These are phyloP conservation scores for Corydoras maculifer DNA, from an alignment of 2,113 vertebrate genomes.

Conservation along the genomic window DNA sequence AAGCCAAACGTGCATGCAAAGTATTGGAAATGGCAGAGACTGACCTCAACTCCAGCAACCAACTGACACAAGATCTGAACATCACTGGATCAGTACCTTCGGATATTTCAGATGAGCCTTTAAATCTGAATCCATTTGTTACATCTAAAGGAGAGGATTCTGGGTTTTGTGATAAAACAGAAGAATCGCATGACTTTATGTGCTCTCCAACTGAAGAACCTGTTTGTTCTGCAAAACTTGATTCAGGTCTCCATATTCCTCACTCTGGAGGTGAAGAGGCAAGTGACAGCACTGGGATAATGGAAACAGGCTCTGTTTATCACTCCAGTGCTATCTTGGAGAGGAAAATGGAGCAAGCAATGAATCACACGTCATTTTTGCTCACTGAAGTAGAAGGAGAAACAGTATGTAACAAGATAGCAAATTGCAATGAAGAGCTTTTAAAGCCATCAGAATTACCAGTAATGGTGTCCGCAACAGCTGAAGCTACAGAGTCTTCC, in stretches of 20 bases:
- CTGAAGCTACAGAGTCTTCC: not conserved
- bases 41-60: conserved; percentile 29
- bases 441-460: not conserved
- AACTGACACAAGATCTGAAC: conserved; percentile 41
- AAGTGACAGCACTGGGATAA: not conserved
- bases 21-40: conserved; percentile 18
- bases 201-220: not conserved
- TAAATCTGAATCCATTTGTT: conserved; percentile 25
- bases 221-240: not conserved
- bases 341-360: not conserved
- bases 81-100: conserved; percentile 44
- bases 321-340: not conserved
- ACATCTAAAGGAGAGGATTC: conserved; percentile 59
- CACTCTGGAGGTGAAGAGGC: conserved; percentile 13
- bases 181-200: conserved; percentile 30
- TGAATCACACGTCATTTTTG: conserved; percentile 8
- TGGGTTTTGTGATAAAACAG: conserved; percentile 58
- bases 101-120: conserved; percentile 29
- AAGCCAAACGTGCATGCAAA: not conserved
- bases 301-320: not conserved
- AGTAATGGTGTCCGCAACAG: not conserved
- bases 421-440: conserved; percentile 4
- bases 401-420: not conserved
- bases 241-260: not conserved
- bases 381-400: not conserved